Percentiles rank a stretch among this genome's conserved stretches.
Conservation (phyloP, 2,888 invertebrate genomes). For the Brenthis hecate region DNA sequence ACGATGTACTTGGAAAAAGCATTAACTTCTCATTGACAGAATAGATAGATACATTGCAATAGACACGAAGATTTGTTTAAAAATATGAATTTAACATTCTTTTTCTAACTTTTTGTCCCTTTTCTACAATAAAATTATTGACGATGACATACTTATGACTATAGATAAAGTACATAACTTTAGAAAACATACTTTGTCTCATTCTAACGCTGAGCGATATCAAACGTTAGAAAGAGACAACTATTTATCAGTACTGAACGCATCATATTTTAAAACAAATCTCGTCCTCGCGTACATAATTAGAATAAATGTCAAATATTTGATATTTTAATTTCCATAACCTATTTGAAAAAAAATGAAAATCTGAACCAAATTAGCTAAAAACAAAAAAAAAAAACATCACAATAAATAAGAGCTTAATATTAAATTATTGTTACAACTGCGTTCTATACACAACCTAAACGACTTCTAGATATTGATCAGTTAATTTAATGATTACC, state of each 20-base stretch:
- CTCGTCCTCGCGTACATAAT: background rate
- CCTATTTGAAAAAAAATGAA: slow-evolving; percentile 3
- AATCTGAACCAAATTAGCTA: slow-evolving; percentile 24
- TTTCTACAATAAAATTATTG: too few relatives aligned
- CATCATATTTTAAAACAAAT: slow-evolving; percentile 6
- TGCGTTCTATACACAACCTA: slow-evolving; percentile 65
- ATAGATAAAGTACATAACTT: too few relatives aligned
- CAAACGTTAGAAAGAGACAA: slow-evolving; percentile 2
- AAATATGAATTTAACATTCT: background rate
- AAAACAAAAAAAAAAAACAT: slow-evolving; percentile 53
- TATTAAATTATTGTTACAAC: slow-evolving; percentile 54
- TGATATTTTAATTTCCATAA: background rate
- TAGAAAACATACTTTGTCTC: background rate
- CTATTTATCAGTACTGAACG: background rate
- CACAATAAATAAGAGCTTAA: slow-evolving; percentile 70
- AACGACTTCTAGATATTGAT: slow-evolving; percentile 26
- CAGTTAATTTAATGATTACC: slow-evolving; percentile 16
- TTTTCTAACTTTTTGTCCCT: background rate
- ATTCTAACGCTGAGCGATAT: background rate
- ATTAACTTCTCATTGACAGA: slow-evolving; percentile 2
- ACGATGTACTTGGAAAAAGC: slow-evolving; percentile 19
- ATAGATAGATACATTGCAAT: background rate
- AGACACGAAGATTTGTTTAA: slow-evolving; percentile 1
- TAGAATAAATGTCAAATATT: slow-evolving; percentile 8
- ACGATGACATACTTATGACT: too few relatives aligned